Conservation (phyloP, 2,113 vertebrate species). For the Haliaeetus leucogaster region DNA sequence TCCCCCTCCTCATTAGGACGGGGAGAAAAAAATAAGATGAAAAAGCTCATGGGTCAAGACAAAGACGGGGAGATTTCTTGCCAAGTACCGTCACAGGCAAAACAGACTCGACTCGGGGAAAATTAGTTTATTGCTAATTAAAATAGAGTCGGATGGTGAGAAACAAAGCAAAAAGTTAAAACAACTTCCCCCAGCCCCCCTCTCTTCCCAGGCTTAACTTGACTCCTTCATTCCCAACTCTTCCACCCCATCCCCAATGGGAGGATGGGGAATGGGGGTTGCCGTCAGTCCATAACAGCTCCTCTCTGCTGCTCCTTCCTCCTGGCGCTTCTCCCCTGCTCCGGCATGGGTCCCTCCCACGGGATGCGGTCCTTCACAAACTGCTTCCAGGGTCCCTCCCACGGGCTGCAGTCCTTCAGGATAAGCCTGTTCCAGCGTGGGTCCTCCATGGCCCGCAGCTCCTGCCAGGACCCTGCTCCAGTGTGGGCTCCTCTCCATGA, state of each 20-base stretch:
- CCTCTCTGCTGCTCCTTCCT: background rate
- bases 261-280: background rate
- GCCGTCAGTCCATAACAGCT: background rate
- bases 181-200: background rate
- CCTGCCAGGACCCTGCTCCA: background rate
- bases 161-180: background rate
- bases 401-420: background rate
- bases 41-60: background rate
- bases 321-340: background rate
- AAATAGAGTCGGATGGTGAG: background rate
- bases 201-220: background rate
- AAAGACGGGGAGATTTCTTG: background rate
- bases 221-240: background rate
- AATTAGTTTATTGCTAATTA: background rate
- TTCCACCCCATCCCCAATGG: background rate
- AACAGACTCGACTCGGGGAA: rapidly evolving
- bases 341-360: background rate
- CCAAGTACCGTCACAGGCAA: rapidly evolving
- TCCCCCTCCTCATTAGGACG: background rate
- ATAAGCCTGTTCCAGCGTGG: background rate
- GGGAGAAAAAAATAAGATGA: background rate
- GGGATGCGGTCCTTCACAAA: background rate
- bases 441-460: background rate
- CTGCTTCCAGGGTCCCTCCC: background rate
- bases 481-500: background rate